phyloP scores from a whole-genome alignment of 2,113 vertebrate species.

The Hippocampus comes region DNA sequence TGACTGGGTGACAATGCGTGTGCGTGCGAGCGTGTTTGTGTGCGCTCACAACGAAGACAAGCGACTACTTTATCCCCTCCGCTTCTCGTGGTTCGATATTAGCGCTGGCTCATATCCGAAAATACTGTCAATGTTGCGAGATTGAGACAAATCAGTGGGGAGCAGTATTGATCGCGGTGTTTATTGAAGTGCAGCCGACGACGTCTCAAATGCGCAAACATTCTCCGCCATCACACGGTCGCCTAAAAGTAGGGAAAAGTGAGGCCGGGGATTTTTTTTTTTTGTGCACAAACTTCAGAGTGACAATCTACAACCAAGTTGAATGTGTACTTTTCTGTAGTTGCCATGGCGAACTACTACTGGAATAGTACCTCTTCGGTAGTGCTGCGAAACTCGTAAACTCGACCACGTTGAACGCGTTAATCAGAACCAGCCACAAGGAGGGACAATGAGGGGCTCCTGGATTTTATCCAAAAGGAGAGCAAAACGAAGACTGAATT shows the following conservation, averaged over 20 bases:
- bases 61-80: conserved; percentile 11
- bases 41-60: conserved; percentile 16
- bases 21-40: conserved; percentile 5
- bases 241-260: conserved; percentile 19
- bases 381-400: not conserved
- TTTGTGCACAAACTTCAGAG: not conserved
- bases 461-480: not conserved
- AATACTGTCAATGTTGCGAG: conserved; percentile 49
- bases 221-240: conserved; percentile 20
- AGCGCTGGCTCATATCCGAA: conserved; percentile 37
- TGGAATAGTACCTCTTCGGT: not conserved
- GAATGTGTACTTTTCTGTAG: not conserved
- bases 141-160: conserved; percentile 60
- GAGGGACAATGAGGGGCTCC: no score
- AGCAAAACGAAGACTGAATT: no score
- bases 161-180: conserved; percentile 48
- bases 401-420: no score
- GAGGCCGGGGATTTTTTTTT: conserved; percentile 1
- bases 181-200: conserved; percentile 50
- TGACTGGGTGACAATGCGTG: conserved; percentile 33
- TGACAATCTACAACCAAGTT: not conserved
- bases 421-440: no score
- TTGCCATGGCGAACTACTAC: not conserved
- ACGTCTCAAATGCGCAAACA: conserved; percentile 25
- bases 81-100: conserved; percentile 35